These are phyloP conservation scores for Hemibagrus guttatus DNA, from an alignment of 2,797 vertebrate species.

Conservation along the genomic window DNA sequence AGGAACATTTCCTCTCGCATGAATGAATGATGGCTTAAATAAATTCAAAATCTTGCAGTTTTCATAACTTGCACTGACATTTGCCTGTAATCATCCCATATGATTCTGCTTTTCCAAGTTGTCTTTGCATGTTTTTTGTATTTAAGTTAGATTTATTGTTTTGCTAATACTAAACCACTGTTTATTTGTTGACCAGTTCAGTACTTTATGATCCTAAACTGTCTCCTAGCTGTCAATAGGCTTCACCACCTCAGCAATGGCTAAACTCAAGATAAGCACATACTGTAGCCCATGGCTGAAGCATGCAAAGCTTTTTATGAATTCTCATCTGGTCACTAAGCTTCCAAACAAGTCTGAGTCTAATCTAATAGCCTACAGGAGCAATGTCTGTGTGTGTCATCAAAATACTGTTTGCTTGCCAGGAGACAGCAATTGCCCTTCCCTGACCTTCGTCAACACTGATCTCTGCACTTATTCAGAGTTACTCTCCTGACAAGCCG, in stretches of 20 bases:
- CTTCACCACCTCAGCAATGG: neutral
- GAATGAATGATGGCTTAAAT: neutral
- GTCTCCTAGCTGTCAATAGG: neutral
- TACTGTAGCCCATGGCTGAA: neutral
- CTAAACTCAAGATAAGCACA: slow-evolving; percentile 23
- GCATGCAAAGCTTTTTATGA: slow-evolving; percentile 42
- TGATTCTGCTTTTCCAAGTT: neutral
- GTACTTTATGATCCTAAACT: neutral
- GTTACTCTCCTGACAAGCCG: slow-evolving; percentile 39
- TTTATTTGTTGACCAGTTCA: neutral
- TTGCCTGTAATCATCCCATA: neutral
- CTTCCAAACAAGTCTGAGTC: slow-evolving; percentile 43
- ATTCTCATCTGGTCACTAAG: slow-evolving; percentile 46
- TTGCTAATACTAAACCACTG: neutral
- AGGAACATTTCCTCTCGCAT: neutral
- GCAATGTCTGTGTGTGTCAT: slow-evolving; percentile 40
- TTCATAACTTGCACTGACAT: neutral
- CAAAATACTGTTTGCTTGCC: slow-evolving; percentile 51
- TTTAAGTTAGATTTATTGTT: neutral
- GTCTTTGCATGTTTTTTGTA: neutral
- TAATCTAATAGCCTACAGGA: slow-evolving; percentile 55
- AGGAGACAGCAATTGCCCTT: slow-evolving; percentile 57
- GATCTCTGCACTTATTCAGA: slow-evolving; percentile 42
- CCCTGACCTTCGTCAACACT: slow-evolving; percentile 57
- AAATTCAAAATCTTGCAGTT: neutral